phyloP scores from a whole-genome alignment of 2,888 invertebrate genomes.

The Epsilonema sp. region DNA sequence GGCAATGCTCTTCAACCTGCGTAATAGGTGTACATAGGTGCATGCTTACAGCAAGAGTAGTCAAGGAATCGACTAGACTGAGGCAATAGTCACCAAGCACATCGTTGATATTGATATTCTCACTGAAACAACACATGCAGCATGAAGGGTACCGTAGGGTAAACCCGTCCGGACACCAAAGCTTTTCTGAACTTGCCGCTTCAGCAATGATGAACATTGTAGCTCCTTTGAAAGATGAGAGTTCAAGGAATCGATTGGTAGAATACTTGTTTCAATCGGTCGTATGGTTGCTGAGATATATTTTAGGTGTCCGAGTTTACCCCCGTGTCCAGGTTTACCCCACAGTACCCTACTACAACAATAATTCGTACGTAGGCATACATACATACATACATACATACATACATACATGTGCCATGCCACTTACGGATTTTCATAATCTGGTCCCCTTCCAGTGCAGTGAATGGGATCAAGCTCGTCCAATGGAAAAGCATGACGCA shows the following conservation, averaged over 20 bases:
- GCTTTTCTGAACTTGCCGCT: no score
- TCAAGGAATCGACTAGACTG: slow-evolving; percentile 42
- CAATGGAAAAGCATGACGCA: slow-evolving; percentile 43
- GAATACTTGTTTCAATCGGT: no score
- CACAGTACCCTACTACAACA: no score
- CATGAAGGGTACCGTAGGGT: no score
- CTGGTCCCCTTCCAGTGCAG: slow-evolving; percentile 43
- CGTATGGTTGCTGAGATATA: no score
- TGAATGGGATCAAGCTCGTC: slow-evolving; percentile 45
- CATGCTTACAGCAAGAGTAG: slow-evolving; percentile 39
- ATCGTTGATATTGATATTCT: slow-evolving; percentile 47
- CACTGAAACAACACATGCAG: slow-evolving; percentile 31
- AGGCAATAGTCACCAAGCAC: slow-evolving; percentile 44
- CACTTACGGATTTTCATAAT: slow-evolving; percentile 42
- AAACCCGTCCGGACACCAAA: no score
- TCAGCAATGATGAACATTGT: no score
- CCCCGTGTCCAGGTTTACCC: no score
- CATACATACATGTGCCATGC: background rate
- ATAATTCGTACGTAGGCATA: background rate
- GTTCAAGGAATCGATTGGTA: no score
- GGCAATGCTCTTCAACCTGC: no score
- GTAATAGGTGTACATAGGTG: background rate
- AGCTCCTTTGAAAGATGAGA: no score
- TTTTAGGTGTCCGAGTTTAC: no score
- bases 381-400: background rate